Conservation (phyloP, 30 jellyfish, hydroid and myxozoan species). For the Chrysaora quinquecirrha region DNA sequence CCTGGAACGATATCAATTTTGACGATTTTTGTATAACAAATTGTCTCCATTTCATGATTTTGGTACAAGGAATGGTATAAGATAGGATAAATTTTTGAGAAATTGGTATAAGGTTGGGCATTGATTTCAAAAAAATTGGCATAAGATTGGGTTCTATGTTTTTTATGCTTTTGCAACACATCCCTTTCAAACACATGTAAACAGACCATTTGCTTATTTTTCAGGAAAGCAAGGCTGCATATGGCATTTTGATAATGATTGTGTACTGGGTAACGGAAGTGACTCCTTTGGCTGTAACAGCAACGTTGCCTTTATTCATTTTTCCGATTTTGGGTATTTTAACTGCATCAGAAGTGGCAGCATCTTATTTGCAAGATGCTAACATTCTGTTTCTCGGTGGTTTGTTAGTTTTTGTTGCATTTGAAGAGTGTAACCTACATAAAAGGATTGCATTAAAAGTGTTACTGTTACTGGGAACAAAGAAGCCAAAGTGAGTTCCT, state of each 20-base stretch:
- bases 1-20: neutral
- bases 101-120: too few relatives aligned
- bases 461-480: conserved; percentile 75
- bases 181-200: neutral
- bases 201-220: neutral
- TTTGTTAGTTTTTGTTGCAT: conserved; percentile 68
- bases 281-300: conserved; percentile 73
- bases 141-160: neutral
- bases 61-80: neutral
- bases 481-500: conserved; percentile 54
- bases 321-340: conserved; percentile 86
- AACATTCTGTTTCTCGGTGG: conserved; percentile 82
- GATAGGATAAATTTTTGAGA: neutral
- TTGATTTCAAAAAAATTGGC: neutral
- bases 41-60: neutral
- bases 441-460: conserved; percentile 77
- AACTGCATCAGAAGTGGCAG: conserved; percentile 50
- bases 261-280: conserved; percentile 85
- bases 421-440: conserved; percentile 83
- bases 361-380: conserved; percentile 59
- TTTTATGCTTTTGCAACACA: neutral
- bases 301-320: conserved; percentile 64
- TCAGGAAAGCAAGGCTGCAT: conserved; percentile 81
- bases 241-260: conserved; percentile 69
- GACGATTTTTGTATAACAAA: neutral